Percentiles rank a stretch among this genome's conserved stretches.
Evolutionary conservation across 2,113 vertebrate genomes (phyloP).

Genomic region (Melanerpes formicivorus): DNA sequence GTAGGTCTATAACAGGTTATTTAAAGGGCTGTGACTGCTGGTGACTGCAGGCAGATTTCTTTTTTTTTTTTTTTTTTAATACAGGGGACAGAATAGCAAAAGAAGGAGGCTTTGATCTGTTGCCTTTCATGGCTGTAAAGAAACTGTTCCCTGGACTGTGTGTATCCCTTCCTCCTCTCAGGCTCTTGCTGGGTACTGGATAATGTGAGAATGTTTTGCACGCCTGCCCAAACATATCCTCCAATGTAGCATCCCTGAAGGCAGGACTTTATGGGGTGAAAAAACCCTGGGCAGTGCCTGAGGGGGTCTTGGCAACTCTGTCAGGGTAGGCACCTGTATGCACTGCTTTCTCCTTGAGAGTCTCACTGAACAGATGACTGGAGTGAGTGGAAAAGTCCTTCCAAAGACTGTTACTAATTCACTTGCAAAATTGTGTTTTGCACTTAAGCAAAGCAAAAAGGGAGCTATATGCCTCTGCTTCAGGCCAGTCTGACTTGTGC

Average conservation of each 20-base stretch:
- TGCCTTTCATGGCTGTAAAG: neutral
- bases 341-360: neutral
- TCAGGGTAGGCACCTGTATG: neutral
- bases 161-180: neutral
- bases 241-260: neutral
- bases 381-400: neutral
- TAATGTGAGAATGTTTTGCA: neutral
- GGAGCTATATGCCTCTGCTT: neutral
- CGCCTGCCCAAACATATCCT: neutral
- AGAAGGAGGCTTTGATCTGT: neutral
- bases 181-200: neutral
- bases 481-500: neutral
- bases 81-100: neutral
- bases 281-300: neutral
- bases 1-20: neutral
- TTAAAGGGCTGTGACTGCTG: conserved; percentile 18
- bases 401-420: neutral
- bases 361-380: neutral
- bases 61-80: neutral
- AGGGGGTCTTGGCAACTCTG: accelerated
- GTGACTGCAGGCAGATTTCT: neutral
- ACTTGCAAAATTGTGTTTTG: neutral
- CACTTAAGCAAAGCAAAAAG: neutral
- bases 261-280: neutral
- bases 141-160: neutral